Conservation (phyloP, 1,140 invertebrate genomes). For the Bombus balteatus region DNA sequence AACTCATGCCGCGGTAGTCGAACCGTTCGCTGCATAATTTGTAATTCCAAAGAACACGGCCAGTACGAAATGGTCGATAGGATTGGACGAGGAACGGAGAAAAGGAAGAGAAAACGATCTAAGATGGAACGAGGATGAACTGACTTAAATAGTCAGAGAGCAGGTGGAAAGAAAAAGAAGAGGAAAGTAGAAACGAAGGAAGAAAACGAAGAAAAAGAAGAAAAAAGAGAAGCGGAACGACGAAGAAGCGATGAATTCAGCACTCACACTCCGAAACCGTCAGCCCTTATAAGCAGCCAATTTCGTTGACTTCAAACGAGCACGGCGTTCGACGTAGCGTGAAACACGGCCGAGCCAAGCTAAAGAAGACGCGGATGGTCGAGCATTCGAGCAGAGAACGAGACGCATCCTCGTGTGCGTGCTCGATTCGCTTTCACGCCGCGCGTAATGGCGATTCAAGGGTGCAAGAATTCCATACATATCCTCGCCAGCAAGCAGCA, state of each 20-base stretch:
- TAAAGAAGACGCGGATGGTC: conserved; percentile 50
- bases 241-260: conserved; percentile 54
- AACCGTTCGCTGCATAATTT: conserved; percentile 66
- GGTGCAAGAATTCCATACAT: conserved; percentile 42
- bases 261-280: conserved; percentile 44
- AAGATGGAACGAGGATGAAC: neutral
- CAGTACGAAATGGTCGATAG: conserved; percentile 43
- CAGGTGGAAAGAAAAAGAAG: neutral
- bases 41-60: conserved; percentile 62
- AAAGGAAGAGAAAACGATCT: neutral
- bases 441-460: conserved; percentile 31
- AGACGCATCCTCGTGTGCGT: neutral
- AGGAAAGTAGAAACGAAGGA: too few species aligned
- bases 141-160: neutral
- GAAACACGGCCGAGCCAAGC: conserved; percentile 68
- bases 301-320: conserved; percentile 73
- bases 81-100: conserved; percentile 4
- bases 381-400: conserved; percentile 22
- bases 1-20: conserved; percentile 57
- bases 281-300: conserved; percentile 64
- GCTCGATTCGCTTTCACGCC: conserved; percentile 14
- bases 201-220: neutral
- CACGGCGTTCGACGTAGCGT: conserved; percentile 71
- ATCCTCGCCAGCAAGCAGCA: neutral
- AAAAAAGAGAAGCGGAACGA: neutral